phyloP scores from a whole-genome alignment of 2,113 vertebrate genomes.

The Polyodon spathula region DNA sequence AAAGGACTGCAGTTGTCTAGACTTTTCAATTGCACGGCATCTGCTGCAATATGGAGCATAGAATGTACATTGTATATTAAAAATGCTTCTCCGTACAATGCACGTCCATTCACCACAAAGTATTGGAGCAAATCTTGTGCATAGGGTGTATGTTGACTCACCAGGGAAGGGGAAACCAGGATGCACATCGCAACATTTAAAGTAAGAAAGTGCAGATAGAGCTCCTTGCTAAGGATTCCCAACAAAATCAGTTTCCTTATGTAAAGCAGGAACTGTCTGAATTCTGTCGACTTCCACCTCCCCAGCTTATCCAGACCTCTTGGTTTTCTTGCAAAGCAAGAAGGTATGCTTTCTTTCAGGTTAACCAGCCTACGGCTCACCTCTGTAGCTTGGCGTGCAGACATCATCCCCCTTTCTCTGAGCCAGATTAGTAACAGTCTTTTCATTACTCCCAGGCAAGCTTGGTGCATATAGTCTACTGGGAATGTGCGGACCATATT shows the following conservation, averaged over 20 bases:
- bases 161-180: not conserved
- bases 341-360: not conserved
- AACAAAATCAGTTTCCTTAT: slow-evolving; percentile 6
- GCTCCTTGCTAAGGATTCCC: slow-evolving; percentile 1
- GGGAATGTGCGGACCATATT: slow-evolving; percentile 4
- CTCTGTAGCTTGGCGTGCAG: not conserved
- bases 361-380: not conserved
- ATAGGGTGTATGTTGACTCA: slow-evolving; percentile 5
- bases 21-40: not conserved
- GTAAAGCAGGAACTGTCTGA: slow-evolving; percentile 7
- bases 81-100: slow-evolving; percentile 5
- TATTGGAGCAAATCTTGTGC: slow-evolving; percentile 10
- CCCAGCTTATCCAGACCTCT: slow-evolving; percentile 1
- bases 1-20: slow-evolving; percentile 15
- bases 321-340: slow-evolving; percentile 3
- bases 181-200: slow-evolving; percentile 16
- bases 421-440: slow-evolving; percentile 5
- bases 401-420: slow-evolving; percentile 1
- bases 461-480: slow-evolving; percentile 13
- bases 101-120: slow-evolving; percentile 5
- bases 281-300: not conserved
- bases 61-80: too few relatives aligned
- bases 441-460: not conserved
- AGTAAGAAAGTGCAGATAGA: slow-evolving; percentile 8
- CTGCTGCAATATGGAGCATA: slow-evolving; percentile 16